Conservation (phyloP, 2,113 vertebrate species). For the Corythaeola cristata region DNA sequence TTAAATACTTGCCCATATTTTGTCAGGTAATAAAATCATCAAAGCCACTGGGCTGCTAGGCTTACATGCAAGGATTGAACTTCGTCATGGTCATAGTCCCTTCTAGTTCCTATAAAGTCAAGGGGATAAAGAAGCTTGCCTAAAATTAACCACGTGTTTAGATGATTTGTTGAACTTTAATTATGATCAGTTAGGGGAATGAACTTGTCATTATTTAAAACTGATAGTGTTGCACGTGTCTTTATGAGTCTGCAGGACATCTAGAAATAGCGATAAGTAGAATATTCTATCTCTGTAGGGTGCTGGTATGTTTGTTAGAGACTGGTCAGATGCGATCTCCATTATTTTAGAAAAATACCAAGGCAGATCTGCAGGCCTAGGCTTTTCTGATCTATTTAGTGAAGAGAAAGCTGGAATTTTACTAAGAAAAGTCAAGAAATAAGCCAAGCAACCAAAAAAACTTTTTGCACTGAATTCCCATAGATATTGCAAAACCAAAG, state of each 20-base stretch:
- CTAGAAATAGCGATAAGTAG: not conserved
- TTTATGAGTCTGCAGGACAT: not conserved
- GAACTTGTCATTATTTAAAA: not conserved
- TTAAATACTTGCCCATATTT: not conserved
- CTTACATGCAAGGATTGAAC: not conserved
- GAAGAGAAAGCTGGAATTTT: constrained; percentile 17
- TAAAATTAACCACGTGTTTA: not conserved
- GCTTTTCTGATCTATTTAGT: not conserved
- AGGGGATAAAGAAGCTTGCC: not conserved
- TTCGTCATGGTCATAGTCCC: not conserved
- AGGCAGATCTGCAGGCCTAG: not conserved
- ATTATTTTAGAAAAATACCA: not conserved
- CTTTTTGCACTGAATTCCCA: constrained; percentile 47
- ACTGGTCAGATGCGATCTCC: not conserved
- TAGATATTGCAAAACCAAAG: constrained; percentile 45
- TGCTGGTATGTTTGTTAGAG: not conserved
- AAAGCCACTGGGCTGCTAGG: not conserved
- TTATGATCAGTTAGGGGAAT: not conserved
- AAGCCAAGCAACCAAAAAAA: not conserved
- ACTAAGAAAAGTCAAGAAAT: constrained; percentile 23
- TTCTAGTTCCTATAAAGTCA: not conserved
- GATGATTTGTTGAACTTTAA: not conserved
- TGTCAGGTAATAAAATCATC: not conserved
- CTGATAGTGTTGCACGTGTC: not conserved
- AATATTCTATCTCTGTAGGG: not conserved